Evolutionary conservation across 2,888 invertebrate genomes (phyloP).

Genomic region (Monochamus alternatus): DNA sequence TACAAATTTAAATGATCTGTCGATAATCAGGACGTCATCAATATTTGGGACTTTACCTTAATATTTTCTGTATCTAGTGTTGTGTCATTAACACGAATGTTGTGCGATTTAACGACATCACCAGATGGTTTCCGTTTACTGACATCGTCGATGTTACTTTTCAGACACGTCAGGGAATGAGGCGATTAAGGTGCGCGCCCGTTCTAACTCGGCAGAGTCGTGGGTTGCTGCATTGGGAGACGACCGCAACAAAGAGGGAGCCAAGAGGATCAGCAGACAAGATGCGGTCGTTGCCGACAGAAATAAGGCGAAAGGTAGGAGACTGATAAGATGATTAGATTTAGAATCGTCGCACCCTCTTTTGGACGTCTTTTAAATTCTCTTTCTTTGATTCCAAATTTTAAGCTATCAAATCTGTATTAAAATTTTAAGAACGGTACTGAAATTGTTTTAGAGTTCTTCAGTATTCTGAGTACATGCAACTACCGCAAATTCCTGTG

Average conservation of each 20-base stretch:
- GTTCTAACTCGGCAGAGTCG: slow-evolving; percentile 75
- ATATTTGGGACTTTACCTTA: no score
- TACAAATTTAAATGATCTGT: no score
- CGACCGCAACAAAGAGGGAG: slow-evolving; percentile 46
- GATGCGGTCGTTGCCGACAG: slow-evolving; percentile 50
- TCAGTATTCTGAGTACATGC: no score
- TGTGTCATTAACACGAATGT: not conserved
- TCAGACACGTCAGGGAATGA: slow-evolving; percentile 63
- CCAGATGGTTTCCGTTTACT: slow-evolving; percentile 12
- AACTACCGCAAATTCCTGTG: no score
- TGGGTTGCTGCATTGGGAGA: slow-evolving; percentile 63
- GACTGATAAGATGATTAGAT: not conserved
- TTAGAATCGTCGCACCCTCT: no score
- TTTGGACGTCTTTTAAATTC: no score
- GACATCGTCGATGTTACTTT: slow-evolving; percentile 44
- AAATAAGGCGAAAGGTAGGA: slow-evolving; percentile 51
- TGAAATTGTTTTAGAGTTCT: no score
- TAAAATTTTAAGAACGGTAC: no score
- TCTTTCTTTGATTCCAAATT: no score
- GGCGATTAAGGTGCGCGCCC: slow-evolving; percentile 69
- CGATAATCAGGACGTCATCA: no score
- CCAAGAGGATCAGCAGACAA: slow-evolving; percentile 53
- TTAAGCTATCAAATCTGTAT: no score
- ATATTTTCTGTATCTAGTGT: not conserved
- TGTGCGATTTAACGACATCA: not conserved